Evolutionary conservation across 2,113 vertebrate species (phyloP).

Genomic region (Sorex araneus): DNA sequence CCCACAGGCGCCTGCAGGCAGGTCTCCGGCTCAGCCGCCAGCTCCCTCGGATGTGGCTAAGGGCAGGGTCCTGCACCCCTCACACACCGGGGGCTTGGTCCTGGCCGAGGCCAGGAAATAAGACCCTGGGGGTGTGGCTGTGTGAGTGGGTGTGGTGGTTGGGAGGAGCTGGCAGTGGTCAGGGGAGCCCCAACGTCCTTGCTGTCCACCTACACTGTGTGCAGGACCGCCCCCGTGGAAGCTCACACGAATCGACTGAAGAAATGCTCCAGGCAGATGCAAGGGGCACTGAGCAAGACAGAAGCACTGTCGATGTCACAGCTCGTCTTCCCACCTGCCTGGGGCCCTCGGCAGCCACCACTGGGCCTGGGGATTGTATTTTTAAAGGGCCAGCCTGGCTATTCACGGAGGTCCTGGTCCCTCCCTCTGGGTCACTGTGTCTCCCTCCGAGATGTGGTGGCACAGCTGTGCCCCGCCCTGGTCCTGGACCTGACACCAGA

Average conservation of each 20-base stretch:
- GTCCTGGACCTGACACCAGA: not conserved
- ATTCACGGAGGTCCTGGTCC: rapidly evolving
- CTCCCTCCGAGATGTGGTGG: not conserved
- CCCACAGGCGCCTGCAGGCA: no score
- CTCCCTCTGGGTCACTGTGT: no score
- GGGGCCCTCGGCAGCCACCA: no score
- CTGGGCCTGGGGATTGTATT: not conserved
- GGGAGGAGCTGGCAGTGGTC: not conserved
- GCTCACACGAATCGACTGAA: not conserved
- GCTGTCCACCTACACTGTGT: not conserved
- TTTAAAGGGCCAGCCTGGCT: not conserved
- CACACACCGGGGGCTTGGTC: not conserved
- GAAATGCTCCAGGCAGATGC: not conserved
- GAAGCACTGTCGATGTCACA: no score
- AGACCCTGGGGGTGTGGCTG: not conserved
- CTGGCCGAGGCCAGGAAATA: not conserved
- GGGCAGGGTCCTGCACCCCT: rapidly evolving
- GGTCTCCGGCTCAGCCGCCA: no score
- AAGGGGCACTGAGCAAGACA: not conserved
- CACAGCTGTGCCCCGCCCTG: not conserved
- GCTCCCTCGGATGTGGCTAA: not conserved
- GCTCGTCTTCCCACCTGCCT: no score
- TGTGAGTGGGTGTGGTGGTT: not conserved
- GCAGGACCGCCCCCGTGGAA: not conserved
- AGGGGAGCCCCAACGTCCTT: not conserved